These are phyloP conservation scores for Thymelicus sylvestris DNA, from an alignment of 2,888 invertebrate genomes.

Conservation along the genomic window DNA sequence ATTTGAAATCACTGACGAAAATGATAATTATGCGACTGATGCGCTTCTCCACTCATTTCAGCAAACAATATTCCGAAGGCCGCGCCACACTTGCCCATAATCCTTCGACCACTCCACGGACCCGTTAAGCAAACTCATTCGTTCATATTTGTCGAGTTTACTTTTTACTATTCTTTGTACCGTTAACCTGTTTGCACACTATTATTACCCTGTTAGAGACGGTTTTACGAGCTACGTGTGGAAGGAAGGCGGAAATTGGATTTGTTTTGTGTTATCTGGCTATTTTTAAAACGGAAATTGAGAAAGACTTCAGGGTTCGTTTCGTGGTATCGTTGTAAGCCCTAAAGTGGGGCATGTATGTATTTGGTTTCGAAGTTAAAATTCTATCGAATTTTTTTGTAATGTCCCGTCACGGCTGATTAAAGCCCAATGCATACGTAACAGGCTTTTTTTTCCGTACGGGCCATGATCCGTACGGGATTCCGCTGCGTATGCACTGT, in stretches of 20 bases:
- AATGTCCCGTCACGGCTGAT: no score
- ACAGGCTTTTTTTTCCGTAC: no score
- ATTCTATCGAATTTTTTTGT: no score
- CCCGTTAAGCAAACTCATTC: slow-evolving; percentile 80
- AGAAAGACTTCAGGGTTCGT: not conserved
- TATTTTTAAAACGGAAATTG: slow-evolving; percentile 4
- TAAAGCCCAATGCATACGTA: no score
- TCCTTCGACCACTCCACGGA: slow-evolving; percentile 36
- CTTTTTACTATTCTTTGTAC: slow-evolving; percentile 79
- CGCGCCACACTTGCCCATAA: slow-evolving; percentile 30
- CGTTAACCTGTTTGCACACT: slow-evolving; percentile 74
- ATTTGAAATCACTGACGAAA: no score
- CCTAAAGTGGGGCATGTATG: no score
- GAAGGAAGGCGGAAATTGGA: slow-evolving; percentile 24
- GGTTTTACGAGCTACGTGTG: slow-evolving; percentile 42
- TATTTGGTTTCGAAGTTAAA: no score
- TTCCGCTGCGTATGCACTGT: no score
- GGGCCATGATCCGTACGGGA: no score
- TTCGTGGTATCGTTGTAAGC: no score
- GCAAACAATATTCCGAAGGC: slow-evolving; percentile 25
- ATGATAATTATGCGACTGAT: no score
- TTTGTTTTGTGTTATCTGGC: slow-evolving; percentile 17
- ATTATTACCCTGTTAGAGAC: slow-evolving; percentile 69
- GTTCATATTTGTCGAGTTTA: slow-evolving; percentile 81
- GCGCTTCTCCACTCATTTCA: not conserved